Evolutionary conservation across 2,797 vertebrate genomes (phyloP), one percentile per base, ranked within the genome.

Genomic region (Poecile montanus): DNA sequence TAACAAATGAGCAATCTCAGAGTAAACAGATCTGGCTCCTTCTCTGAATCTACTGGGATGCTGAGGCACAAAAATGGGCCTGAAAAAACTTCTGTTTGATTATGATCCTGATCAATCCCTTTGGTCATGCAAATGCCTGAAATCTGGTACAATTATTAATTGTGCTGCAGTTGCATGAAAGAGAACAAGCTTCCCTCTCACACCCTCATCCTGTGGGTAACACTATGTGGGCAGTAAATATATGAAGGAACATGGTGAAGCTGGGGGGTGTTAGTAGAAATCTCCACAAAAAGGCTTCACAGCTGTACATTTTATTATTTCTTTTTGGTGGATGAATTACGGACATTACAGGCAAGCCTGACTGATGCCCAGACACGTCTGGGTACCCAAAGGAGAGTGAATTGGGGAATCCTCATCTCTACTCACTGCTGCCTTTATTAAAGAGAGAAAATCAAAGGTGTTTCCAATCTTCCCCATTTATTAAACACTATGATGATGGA

Each of bases 101-200:
- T 87, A 67, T 0, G 1, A 60, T 74, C 20, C 51, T 3, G 5
- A 84, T 84, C 76, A 47, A 50, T 77, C 89, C 74, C 68, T 92
- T 85, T 30, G 63, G 86, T 88, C 92, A 96, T 13, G 6, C 5
- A 5, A 89, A 84, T 0, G 26, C 68, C 83, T 92, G 30, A 78
- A 73, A 79, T 36, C 71, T 79, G 72, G 76, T 66, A 87, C 82
- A 97, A 91, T 93, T 93, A 95, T 94, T 91, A 96, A 94, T 77
- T 81, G 73, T 57, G 89, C 78, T 81, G 40, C 62, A 92, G 87
- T 92, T 93, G 94, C 89, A 78, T 90, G 93, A 78, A 81, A 88
- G 44, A 89, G 88, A 92, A 72, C 67, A 88, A 91, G 84, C 67
- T 80, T 85, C 57, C 78, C 74, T 40, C 72, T 92, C 84, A 76